Conservation (phyloP, 2,797 vertebrate genomes). For the Cirrhinus molitorella region DNA sequence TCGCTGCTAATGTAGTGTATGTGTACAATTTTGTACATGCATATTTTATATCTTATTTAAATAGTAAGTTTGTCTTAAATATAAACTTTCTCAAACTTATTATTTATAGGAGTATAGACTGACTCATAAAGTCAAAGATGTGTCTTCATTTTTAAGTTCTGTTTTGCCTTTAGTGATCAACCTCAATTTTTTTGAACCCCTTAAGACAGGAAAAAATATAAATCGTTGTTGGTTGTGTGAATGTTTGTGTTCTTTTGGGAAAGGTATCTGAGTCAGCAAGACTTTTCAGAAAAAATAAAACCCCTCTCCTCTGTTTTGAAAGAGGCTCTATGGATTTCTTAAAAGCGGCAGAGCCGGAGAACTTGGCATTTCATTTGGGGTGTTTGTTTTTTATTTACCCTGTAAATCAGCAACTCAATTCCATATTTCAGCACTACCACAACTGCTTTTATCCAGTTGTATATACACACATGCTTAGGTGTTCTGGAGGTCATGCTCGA, state of each 20-base stretch:
- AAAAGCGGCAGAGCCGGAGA: slow-evolving; percentile 16
- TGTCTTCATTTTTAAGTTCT: not conserved
- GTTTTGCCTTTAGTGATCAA: slow-evolving; percentile 28
- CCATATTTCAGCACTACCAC: slow-evolving; percentile 54
- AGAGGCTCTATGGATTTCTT: slow-evolving; percentile 29
- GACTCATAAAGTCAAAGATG: not conserved
- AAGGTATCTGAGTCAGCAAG: slow-evolving; percentile 1
- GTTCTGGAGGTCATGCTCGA: slow-evolving; percentile 40
- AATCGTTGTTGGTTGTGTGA: slow-evolving; percentile 11
- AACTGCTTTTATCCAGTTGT: slow-evolving; percentile 42
- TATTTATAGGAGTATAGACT: not conserved
- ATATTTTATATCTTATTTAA: not conserved
- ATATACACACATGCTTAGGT: slow-evolving; percentile 5
- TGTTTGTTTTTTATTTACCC: slow-evolving; percentile 42
- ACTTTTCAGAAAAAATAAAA: not conserved
- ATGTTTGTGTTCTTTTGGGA: slow-evolving; percentile 20
- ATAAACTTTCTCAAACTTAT: not conserved
- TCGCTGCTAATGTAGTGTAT: not conserved
- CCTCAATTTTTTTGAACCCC: not conserved
- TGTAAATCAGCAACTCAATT: slow-evolving; percentile 48
- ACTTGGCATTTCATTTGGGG: slow-evolving; percentile 32
- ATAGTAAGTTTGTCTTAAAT: not conserved
- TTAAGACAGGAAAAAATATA: not conserved
- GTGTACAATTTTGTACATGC: not conserved
- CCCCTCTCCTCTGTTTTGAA: slow-evolving; percentile 11